Evolutionary conservation across 2,113 vertebrate genomes (phyloP), one percentile per base, ranked within the genome.

Genomic region (Mirounga angustirostris): DNA sequence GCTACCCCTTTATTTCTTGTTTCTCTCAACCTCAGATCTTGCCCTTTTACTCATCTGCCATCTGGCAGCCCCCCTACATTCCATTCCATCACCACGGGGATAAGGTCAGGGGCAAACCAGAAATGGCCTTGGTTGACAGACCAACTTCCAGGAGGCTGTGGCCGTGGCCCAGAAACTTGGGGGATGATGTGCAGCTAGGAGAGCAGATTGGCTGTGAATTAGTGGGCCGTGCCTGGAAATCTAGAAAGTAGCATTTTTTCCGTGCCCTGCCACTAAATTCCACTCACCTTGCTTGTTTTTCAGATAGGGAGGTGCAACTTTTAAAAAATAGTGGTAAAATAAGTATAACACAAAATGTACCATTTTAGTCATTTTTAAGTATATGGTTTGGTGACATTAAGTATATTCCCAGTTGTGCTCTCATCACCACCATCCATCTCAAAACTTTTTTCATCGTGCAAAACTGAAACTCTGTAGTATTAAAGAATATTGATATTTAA

Each of bases 1-100:
- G 87, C 86, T 94, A 92, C 43, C 18, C 93, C 58, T 97, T 97
- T 76, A 80, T 95, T 97, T 90, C 90, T 86, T 96, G 76, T 95
- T 89, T 80, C 80, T 83, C n/a, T 92, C 30, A 86, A 89, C 89
- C 61, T 97, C 18, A 86, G 69, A 93, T 93, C 93, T 56, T 79
- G 50, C 85, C 89, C 73, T 95, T 97, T 89, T 85, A 85, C 78
- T 91, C 81, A 79, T 91, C 59, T 91, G 89, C 71, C 89, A 93
- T 89, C 79, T 97, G 98, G 94, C 36, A 95, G 82, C 78, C 73
- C 81, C 65, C 16, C 73, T 74, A n/a, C 78, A 74, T 97, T 93
- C 65, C 67, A 94, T 89, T 82, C 71, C 40, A 79, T 95, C 54
- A 82, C 82, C 69, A 67, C 0, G 9, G n/a, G 71, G 65, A 86